Evolutionary conservation across 2,113 vertebrate species (phyloP).

Genomic region (Electrona antarctica): DNA sequence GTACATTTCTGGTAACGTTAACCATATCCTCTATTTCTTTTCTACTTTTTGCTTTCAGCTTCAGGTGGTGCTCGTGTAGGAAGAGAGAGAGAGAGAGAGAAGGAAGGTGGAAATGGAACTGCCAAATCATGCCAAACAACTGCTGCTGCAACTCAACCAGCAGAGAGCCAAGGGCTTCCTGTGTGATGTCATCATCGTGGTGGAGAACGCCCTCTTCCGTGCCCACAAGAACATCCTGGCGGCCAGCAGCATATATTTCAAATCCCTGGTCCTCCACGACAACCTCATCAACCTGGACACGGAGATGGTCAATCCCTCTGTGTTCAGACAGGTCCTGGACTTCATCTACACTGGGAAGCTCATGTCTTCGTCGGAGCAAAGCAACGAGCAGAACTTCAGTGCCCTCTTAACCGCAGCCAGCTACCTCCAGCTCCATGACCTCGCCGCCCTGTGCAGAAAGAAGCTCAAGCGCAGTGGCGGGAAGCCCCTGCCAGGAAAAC

Average conservation of each 20-base stretch:
- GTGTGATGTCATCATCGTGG: constrained; percentile 98
- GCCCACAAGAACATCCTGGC: constrained; percentile 98
- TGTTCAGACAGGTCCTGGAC: constrained; percentile 97
- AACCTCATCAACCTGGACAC: constrained; percentile 99
- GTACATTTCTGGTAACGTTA: too few relatives aligned
- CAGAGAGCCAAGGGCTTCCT: constrained; percentile 99
- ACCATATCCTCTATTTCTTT: not conserved
- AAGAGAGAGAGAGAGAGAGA: constrained; percentile 77
- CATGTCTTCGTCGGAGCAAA: constrained; percentile 86
- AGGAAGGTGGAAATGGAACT: constrained; percentile 96
- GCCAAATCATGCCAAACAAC: constrained; percentile 99
- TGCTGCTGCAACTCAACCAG: constrained; percentile 99
- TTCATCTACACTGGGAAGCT: constrained; percentile 98
- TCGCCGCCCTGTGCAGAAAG: constrained; percentile 94
- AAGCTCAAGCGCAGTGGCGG: constrained; percentile 89
- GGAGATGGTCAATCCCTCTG: constrained; percentile 95
- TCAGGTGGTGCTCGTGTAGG: constrained; percentile 88
- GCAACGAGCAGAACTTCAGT: constrained; percentile 91
- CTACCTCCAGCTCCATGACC: constrained; percentile 99
- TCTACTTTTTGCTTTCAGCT: constrained; percentile 61
- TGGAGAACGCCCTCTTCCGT: constrained; percentile 97
- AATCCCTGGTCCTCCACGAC: constrained; percentile 96
- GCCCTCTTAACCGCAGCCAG: constrained; percentile 96
- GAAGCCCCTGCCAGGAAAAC: constrained; percentile 85
- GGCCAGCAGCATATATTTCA: constrained; percentile 98